phyloP scores from a whole-genome alignment of 2,888 invertebrate species.

The Aphodius granarius region DNA sequence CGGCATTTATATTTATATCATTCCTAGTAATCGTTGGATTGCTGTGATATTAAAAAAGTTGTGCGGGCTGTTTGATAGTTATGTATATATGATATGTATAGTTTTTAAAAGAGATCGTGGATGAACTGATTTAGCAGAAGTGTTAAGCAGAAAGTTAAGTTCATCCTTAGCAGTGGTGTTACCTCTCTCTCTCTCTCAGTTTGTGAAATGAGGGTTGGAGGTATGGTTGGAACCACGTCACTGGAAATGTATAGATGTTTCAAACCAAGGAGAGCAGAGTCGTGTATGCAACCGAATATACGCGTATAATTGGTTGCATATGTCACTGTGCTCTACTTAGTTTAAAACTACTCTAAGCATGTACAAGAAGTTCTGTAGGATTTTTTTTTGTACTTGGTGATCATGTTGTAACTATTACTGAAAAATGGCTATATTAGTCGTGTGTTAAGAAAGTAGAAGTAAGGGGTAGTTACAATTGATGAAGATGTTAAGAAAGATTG shows the following conservation, averaged over 20 bases:
- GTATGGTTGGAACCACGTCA: neutral
- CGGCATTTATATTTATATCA: conserved; percentile 10
- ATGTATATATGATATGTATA: neutral
- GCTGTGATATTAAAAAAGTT: neutral
- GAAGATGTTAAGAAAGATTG: neutral
- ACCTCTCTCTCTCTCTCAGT: neutral
- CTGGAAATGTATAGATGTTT: too few species aligned
- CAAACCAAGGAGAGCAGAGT: too few species aligned
- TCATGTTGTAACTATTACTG: neutral
- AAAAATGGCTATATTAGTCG: neutral
- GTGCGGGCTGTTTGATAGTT: neutral
- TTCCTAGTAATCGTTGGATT: neutral
- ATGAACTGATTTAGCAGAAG: neutral
- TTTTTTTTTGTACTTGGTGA: neutral
- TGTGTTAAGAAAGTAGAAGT: neutral
- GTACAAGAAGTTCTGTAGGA: neutral
- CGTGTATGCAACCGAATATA: too few species aligned
- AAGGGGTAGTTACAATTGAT: neutral
- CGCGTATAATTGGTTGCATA: too few species aligned
- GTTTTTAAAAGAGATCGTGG: neutral
- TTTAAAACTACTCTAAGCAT: neutral
- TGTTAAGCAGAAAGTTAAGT: neutral
- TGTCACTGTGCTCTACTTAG: too few species aligned
- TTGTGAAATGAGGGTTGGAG: neutral
- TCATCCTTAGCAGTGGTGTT: neutral